Evolutionary conservation across 2,113 vertebrate genomes (phyloP), one percentile per base, ranked within the genome.

Genomic region (Chaenocephalus aceratus): DNA sequence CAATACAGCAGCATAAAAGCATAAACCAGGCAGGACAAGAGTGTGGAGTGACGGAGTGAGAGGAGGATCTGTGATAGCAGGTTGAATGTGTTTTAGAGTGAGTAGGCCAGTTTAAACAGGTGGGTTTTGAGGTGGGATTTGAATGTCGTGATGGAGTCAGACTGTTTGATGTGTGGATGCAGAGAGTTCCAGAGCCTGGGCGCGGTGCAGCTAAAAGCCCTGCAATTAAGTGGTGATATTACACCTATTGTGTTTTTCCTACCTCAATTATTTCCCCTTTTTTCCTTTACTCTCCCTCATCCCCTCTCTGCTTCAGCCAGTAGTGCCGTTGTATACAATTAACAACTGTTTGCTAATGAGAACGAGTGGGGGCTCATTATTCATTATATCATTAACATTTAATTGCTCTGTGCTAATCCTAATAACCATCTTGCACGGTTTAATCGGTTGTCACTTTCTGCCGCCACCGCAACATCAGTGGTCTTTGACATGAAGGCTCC

Each of bases 291-390:
- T 16, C 30, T 14, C 68, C 34, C 34, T 18, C 12, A 49, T 34
- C 14, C 67, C 23, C 57, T 80, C 69, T 30, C 30, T 62, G 16
- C 75, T 60, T 72, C 75, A 67, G 69, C 65, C 70, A 21, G 53
- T 67, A 54, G 74, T 66, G 59, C 70, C 80, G 76, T 75, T 23
- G n/a, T 82, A 30, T 70, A 83, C 77, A 83, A 82, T 87, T 87
- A 91, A 89, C 83, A 91, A 91, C 73, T 80, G 78, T 89, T 90
- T 91, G 86, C 78, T 92, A 90, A 92, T 90, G 90, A 91, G 88
- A 91, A 77, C 2, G 66, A 77, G 81, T 56, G 63, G 79, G 68
- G 80, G 63, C 86, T 86, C 86, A 88, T 91, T 85, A 86, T 86
- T 92, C 89, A 91, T 91, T 81, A 90, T 75, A 85, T 91, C 88